phyloP scores from a whole-genome alignment of 2,797 vertebrate species.

The Gouania willdenowi region DNA sequence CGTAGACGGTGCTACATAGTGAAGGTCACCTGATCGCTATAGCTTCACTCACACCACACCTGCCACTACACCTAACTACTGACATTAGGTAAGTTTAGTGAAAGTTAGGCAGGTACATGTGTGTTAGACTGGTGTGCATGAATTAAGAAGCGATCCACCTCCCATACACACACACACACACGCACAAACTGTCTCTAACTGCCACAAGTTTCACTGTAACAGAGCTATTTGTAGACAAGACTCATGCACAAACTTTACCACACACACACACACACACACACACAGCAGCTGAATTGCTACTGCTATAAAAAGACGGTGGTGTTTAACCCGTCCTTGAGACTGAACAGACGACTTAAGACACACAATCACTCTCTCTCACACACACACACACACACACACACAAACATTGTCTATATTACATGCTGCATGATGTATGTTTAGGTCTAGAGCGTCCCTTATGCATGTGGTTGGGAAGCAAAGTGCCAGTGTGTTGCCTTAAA shows the following conservation, averaged over 20 bases:
- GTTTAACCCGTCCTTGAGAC: conserved; percentile 68
- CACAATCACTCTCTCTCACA: conserved; percentile 8
- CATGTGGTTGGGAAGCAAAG: conserved; percentile 46
- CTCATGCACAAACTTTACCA: not conserved
- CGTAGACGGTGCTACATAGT: too few relatives aligned
- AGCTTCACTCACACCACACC: too few relatives aligned
- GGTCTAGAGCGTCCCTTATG: conserved; percentile 26
- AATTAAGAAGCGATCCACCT: too few relatives aligned
- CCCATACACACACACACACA: conserved; percentile 1
- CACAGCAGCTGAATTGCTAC: conserved; percentile 19
- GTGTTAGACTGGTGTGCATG: too few relatives aligned
- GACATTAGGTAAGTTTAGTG: too few relatives aligned
- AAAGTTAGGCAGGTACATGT: too few relatives aligned
- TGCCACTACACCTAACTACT: too few relatives aligned
- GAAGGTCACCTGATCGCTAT: too few relatives aligned
- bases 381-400: conserved; percentile 4
- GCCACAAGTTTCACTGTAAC: not conserved
- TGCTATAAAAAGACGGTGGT: conserved; percentile 65
- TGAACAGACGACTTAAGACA: conserved; percentile 38
- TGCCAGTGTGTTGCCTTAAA: conserved; percentile 45
- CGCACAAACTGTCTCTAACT: conserved; percentile 2
- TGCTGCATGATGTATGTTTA: conserved; percentile 48
- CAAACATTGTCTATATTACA: conserved; percentile 42
- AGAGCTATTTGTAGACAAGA: not conserved
- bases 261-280: conserved; percentile 3